A percentile compares a stretch with the other conserved stretches of the same genome.
Conservation (phyloP, 2,113 vertebrate species). For the Hypocryptadius cinnamomeus region DNA sequence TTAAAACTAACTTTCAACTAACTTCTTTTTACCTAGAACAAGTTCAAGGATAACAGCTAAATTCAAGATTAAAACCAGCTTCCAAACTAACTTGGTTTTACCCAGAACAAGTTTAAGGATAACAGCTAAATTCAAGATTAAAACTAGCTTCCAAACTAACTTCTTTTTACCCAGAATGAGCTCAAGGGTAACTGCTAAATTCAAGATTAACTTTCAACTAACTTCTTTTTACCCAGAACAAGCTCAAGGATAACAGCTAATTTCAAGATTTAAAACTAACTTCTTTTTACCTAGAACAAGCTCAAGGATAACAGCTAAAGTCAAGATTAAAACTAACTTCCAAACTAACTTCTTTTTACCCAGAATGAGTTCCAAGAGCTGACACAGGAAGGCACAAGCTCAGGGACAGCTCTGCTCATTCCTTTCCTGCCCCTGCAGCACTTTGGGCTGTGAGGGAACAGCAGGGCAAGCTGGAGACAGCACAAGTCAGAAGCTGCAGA, state of each 20-base stretch:
- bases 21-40: rapidly evolving
- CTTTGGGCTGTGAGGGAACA: not conserved
- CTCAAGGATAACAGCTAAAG: not conserved
- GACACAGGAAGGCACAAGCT: not conserved
- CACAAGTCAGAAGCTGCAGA: not conserved
- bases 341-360: not conserved
- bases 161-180: not conserved
- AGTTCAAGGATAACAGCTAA: not conserved
- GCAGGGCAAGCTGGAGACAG: not conserved
- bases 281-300: not conserved
- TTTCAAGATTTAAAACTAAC: not conserved
- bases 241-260: not conserved
- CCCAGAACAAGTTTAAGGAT: not conserved
- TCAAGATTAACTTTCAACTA: not conserved
- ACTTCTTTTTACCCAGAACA: not conserved
- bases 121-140: not conserved
- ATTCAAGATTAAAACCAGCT: not conserved
- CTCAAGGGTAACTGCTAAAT: not conserved
- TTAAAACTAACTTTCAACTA: no score
- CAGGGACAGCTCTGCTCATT: not conserved
- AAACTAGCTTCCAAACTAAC: not conserved
- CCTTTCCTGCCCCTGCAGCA: not conserved
- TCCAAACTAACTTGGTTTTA: no score
- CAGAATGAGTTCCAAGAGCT: rapidly evolving
- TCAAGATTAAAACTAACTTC: not conserved